Evolutionary conservation across 2,797 vertebrate species (phyloP).

Genomic region (Pangasius mekongensis): DNA sequence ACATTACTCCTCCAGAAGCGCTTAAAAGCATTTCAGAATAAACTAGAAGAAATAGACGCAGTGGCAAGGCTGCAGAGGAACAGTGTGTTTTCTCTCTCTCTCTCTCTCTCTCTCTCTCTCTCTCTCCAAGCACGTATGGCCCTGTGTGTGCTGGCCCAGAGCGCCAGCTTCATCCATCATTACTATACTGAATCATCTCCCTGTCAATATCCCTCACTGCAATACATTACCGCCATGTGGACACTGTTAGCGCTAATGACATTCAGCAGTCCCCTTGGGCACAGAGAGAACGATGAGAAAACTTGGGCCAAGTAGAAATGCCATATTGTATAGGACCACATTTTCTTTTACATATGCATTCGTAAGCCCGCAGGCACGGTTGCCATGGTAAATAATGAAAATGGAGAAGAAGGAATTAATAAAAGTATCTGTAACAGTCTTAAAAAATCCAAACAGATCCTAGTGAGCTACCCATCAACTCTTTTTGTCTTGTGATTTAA

Average conservation of each 20-base stretch:
- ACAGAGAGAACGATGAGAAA: slow-evolving; percentile 70
- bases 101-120: slow-evolving; percentile 33
- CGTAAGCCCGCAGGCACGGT: slow-evolving; percentile 3
- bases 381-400: slow-evolving; percentile 41
- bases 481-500: slow-evolving; percentile 29
- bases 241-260: slow-evolving; percentile 80
- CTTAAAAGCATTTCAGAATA: slow-evolving; percentile 20
- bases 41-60: slow-evolving; percentile 20
- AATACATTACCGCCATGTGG: slow-evolving; percentile 80
- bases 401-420: slow-evolving; percentile 37
- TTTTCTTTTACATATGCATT: slow-evolving; percentile 37
- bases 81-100: slow-evolving; percentile 24
- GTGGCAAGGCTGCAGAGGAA: slow-evolving; percentile 29
- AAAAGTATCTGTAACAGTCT: neutral
- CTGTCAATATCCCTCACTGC: slow-evolving; percentile 78
- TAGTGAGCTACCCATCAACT: slow-evolving; percentile 5
- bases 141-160: slow-evolving; percentile 61
- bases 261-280: slow-evolving; percentile 78
- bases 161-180: slow-evolving; percentile 73
- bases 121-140: slow-evolving; percentile 43
- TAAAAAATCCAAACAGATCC: slow-evolving; percentile 58
- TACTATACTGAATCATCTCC: slow-evolving; percentile 75
- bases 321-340: slow-evolving; percentile 21
- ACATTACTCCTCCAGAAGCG: slow-evolving; percentile 4
- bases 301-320: slow-evolving; percentile 61